These are phyloP conservation scores for Alsophila aescularia DNA, from an alignment of 2,888 invertebrate species.

Conservation along the genomic window DNA sequence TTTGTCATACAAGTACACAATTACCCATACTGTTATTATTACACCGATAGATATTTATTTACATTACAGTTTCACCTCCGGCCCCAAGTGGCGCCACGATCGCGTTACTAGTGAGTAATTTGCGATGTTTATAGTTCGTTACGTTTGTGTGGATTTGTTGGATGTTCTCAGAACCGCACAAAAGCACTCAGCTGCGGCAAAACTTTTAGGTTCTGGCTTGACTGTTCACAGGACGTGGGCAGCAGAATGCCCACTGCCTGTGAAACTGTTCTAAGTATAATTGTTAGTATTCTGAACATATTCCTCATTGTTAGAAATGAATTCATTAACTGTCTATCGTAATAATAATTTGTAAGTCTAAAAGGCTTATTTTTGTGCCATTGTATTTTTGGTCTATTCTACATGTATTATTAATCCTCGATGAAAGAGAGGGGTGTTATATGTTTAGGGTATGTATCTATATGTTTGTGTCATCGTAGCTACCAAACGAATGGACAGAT, in stretches of 20 bases:
- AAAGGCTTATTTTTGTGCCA: no score
- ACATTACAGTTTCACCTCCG: conserved; percentile 9
- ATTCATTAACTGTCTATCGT: no score
- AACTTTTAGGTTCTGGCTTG: neutral
- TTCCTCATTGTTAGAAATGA: no score
- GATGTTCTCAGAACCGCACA: conserved; percentile 20
- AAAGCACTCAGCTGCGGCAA: conserved; percentile 8
- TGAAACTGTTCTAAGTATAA: neutral
- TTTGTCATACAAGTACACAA: neutral
- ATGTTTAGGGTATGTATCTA: no score
- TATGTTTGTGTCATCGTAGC: no score
- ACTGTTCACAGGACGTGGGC: neutral
- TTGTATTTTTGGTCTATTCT: no score
- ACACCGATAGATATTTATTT: conserved; percentile 10
- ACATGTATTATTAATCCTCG: no score
- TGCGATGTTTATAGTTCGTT: conserved; percentile 22
- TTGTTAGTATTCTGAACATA: neutral
- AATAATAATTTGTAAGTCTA: no score
- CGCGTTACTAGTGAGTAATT: conserved; percentile 20
- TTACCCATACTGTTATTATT: conserved; percentile 4
- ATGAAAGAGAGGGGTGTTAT: no score
- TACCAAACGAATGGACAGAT: no score
- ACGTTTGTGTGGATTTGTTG: conserved; percentile 18
- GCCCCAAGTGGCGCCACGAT: conserved; percentile 14
- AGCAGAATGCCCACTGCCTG: no score